Base-by-base conservation (phyloP, 2,113 vertebrate genomes). In the Scopus umbretta region DNA sequence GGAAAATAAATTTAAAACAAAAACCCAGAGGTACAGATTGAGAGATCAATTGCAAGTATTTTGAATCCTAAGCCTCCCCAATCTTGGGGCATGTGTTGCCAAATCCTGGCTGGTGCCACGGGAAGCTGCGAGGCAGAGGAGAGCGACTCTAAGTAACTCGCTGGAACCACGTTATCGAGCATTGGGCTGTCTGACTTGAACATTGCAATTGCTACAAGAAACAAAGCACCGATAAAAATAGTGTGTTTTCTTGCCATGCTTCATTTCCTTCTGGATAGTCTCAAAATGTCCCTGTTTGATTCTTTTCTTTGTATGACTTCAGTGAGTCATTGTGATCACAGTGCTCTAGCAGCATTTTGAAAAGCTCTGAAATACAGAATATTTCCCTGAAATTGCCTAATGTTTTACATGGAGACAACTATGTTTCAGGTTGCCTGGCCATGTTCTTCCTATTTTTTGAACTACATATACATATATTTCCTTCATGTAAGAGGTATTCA, bases 281-380 rank as follows among this genome's bases (percentile, higher is more conserved):
- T 94, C 81, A 90, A 82, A 97, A 90, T 73, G 94, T 93, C 81
- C 93, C 91, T 36, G 83, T 81, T 97, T 92, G 94, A 92, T 89
- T 96, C 94, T 93, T 85, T 58, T n/a, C 94, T 96, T 94, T 94
- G 78, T 89, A 59, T 21, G 7, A 61, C 92, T 95, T 72, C 89
- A 72, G 87, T 96, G 96, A 97, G 92, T 96, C 96, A 96, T 45
- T 90, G 90, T 80, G 93, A 96, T 96, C 96, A 29, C 92, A 79
- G 90, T 4, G 58, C 93, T 91, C 80, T 91, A 91, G 94, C 94
- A 96, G 84, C 88, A 10, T 81, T 72, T 91, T 56, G 81, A 65
- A 74, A 90, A 90, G 71, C 92, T 91, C 80, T 71, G 80, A 89
- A 81, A 75, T 25, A 43, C 61, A 59, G 91, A 96, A 59, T 72